A percentile compares a stretch with the other conserved stretches of the same genome.
phyloP scores from a whole-genome alignment of 2,888 invertebrate genomes.

The Synergus itoensis region DNA sequence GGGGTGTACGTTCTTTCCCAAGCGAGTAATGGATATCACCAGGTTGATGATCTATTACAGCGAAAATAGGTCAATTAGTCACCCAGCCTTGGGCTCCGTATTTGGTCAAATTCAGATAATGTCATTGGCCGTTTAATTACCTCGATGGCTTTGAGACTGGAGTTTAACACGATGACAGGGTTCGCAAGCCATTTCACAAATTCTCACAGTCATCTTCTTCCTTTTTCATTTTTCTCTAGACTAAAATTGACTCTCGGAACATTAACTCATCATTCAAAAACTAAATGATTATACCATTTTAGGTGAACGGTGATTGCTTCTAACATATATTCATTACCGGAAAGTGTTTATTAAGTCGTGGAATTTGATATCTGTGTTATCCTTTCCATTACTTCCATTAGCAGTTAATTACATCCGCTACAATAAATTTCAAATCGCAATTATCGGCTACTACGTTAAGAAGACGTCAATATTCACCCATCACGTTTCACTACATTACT shows the following conservation, averaged over 20 bases:
- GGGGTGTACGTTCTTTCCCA: conserved; percentile 35
- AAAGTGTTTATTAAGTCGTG: conserved; percentile 1
- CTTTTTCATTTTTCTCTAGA: neutral
- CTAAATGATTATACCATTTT: too few species aligned
- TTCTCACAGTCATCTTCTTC: conserved; percentile 11
- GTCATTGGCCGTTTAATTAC: conserved; percentile 20
- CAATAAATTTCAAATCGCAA: conserved; percentile 19
- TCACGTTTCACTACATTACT: conserved; percentile 15
- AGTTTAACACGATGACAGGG: neutral
- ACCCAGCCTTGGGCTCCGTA: conserved; percentile 49
- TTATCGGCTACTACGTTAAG: conserved; percentile 9
- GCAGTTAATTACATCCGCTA: neutral
- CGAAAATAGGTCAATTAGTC: conserved; percentile 69
- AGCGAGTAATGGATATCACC: conserved; percentile 63
- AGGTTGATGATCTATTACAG: conserved; percentile 67
- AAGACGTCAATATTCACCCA: conserved; percentile 33
- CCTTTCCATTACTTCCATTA: conserved; percentile 38
- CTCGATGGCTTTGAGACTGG: neutral
- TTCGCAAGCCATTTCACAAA: neutral
- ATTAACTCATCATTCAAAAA: too few species aligned
- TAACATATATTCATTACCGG: neutral
- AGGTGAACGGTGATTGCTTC: neutral
- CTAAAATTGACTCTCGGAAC: neutral
- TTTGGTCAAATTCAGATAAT: conserved; percentile 18
- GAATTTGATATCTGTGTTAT: conserved; percentile 14